Evolutionary conservation across 1,140 invertebrate species (phyloP), one percentile per base, ranked within the genome.

Genomic region (Adelges cooleyi): DNA sequence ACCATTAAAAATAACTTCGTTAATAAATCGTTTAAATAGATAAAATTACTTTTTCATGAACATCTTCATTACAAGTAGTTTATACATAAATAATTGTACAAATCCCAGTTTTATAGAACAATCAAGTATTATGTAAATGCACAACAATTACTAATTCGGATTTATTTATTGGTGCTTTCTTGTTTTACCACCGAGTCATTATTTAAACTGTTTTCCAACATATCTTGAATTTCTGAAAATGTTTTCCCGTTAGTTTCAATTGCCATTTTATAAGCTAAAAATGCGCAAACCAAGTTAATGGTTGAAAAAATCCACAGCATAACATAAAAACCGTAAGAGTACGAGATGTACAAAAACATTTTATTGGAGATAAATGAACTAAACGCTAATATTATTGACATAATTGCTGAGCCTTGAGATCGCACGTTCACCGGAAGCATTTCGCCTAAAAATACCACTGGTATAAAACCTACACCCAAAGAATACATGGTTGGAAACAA

Each of bases 211-310:
- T 36, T 15, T 8, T 46, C 52, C 9, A 66, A 29, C 9, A 22
- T 15, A 8, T 82, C 77, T 70, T 86, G 84, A 25, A 92, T 90
- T 76, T 92, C 80, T 67, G 84, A 79, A 36, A 90, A 79, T 49
- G 81, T 83, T 75, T 87, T 85, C 13, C 86, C 86, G 75, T 89
- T 91, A 0, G 90, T 92, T 76, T 92, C 89, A 46, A 71, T 68
- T 9, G 71, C 65, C n/a, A 67, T 65, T 10, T 67, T 66, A 27
- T 67, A 23, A 17, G 67, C 44, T 36, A 87, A 81, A 0, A 81
- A 23, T 3, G 84, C 76, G 46, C 86, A 86, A 71, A 82, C 82
- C 1, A 79, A 13, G 33, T 66, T 52, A 17, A 56, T 56, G 29
- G 65, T 15, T 3, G 68, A 25, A 49, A 70, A 72, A 17, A 69